phyloP scores from a whole-genome alignment of 2,888 invertebrate species.

The Agonopterix alstromeriana region DNA sequence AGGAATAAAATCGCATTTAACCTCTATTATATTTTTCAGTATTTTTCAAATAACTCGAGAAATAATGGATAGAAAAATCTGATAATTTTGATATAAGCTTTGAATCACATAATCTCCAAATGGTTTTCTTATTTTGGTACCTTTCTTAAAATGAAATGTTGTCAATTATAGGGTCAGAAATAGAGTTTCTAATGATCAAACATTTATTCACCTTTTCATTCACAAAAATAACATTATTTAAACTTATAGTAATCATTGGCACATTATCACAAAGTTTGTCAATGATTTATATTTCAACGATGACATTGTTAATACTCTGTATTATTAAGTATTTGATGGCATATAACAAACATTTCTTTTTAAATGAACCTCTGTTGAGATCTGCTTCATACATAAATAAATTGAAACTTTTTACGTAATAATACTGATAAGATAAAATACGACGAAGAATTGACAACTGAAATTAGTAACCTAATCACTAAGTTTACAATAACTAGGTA shows the following conservation, averaged over 20 bases:
- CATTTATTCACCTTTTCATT: background rate
- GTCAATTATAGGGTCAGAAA: too few relatives aligned
- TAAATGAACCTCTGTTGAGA: background rate
- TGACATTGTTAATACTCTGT: conserved; percentile 8
- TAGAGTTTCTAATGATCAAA: too few relatives aligned
- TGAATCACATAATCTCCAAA: too few relatives aligned
- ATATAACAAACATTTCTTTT: background rate
- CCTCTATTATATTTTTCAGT: too few relatives aligned
- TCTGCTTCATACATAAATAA: background rate
- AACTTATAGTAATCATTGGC: conserved; percentile 72
- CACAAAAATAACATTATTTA: background rate
- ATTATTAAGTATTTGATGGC: background rate
- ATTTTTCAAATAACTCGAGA: too few relatives aligned
- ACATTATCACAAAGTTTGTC: conserved; percentile 75
- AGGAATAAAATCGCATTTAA: too few relatives aligned
- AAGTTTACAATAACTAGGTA: too few relatives aligned
- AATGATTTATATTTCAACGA: conserved; percentile 45
- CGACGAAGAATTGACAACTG: background rate
- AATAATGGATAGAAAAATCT: too few relatives aligned
- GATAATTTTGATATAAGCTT: too few relatives aligned
- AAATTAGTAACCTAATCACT: too few relatives aligned
- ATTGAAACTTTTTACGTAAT: background rate
- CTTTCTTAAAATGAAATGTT: too few relatives aligned
- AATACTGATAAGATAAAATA: background rate
- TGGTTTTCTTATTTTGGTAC: too few relatives aligned